Evolutionary conservation across 2,113 vertebrate genomes (phyloP).

Genomic region (Euleptes europaea): DNA sequence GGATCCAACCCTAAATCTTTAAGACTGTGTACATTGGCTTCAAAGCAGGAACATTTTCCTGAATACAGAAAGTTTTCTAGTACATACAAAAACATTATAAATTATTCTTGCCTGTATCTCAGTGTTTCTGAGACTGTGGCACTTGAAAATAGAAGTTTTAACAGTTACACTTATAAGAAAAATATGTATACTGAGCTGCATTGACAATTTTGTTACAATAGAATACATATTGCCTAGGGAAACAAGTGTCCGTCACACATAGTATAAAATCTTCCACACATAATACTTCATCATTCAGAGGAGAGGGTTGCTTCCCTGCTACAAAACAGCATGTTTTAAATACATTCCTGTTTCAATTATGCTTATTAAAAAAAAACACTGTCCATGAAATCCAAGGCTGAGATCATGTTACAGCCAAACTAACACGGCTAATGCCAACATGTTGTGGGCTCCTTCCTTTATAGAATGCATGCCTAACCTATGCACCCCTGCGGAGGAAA

Average conservation of each 20-base stretch:
- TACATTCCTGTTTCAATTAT: constrained; percentile 41
- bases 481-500: too few relatives aligned
- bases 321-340: constrained; percentile 47
- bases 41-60: constrained; percentile 9
- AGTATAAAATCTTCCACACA: constrained; percentile 16
- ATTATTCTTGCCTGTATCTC: not conserved
- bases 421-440: too few relatives aligned
- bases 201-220: constrained; percentile 47
- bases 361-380: constrained; percentile 22
- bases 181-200: constrained; percentile 15
- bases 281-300: constrained; percentile 32
- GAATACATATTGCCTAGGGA: constrained; percentile 60
- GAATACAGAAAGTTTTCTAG: too few relatives aligned
- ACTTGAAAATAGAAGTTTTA: constrained; percentile 50
- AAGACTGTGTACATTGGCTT: not conserved
- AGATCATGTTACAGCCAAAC: not conserved
- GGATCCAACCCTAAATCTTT: not conserved
- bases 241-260: constrained; percentile 47
- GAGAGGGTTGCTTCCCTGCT: constrained; percentile 36
- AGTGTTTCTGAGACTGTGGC: constrained; percentile 23
- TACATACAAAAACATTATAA: not conserved
- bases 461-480: too few relatives aligned
- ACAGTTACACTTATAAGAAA: constrained; percentile 59
- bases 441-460: too few relatives aligned
- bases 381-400: constrained; percentile 44